Base-by-base conservation (phyloP, 1,140 invertebrate species). In the Triops cancriformis region DNA sequence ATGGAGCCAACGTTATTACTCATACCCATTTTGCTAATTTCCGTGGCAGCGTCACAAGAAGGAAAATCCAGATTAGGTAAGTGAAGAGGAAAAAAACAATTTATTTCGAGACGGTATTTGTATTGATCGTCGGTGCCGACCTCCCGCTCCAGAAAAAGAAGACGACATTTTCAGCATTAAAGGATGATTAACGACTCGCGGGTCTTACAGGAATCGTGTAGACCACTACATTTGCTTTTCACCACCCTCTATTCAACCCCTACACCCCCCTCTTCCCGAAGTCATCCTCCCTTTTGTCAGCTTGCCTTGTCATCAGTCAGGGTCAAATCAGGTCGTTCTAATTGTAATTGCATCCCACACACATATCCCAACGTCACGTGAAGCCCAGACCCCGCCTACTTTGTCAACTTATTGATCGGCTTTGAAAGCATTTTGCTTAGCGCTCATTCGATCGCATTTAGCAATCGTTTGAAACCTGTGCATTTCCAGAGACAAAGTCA, bases 1-100 rank as follows among this genome's bases (percentile, higher is more conserved):
- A 64, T 64, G 51, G 51, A 64, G 51, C 51, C 23, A 14, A 64
- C 77, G 43, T 80, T 78, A 73, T 80, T 80, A 73, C 79, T 78
- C 37, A 79, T 80, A n/a, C 79, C 79, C 79, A 80, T 80, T 10
- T 72, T 80, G 26, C 74, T 26, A 42, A 72, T 72, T 41, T 31
- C 28, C 73, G 31, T 43, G 43, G 51, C 5, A 75, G 43, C 73
- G 41, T 43, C 73, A 64, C 45, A 14, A 4, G 79, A 73, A 23
- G 75, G 78, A 43, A 64, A 64, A 64, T 64, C 51, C 10, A 64
- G 51, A 64, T 64, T 64, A 64, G 51, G 51, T 64, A 64, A 64
- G 51, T 64, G 51, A 23, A 1, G 10, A 64, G 51, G n/a, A 64
- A 64, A 64, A 45, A 64, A 64, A 64, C 51, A 64, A 64, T 64